phyloP scores from a whole-genome alignment of 2,797 vertebrate species.

The Malacoctenus gilli region DNA sequence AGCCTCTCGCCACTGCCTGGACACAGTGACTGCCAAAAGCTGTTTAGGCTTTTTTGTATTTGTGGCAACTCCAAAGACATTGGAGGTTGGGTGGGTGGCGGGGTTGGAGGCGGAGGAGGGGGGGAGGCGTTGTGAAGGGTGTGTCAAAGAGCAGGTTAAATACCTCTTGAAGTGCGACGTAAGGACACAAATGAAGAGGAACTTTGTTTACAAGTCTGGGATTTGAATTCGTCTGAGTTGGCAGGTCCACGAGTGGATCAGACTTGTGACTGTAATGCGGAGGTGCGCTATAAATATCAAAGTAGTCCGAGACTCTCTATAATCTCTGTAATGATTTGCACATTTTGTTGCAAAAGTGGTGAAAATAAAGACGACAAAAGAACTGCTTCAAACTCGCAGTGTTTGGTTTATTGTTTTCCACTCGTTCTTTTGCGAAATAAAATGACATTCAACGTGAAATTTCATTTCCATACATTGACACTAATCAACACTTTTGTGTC shows the following conservation, averaged over 20 bases:
- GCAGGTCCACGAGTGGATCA: background rate
- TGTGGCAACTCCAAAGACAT: conserved; percentile 64
- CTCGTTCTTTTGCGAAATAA: background rate
- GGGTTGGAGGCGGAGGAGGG: conserved; percentile 59
- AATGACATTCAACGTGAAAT: background rate
- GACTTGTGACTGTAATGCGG: too few species aligned
- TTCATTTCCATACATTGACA: too few species aligned
- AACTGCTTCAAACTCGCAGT: too few species aligned
- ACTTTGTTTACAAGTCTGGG: background rate
- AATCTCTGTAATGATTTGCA: too few species aligned
- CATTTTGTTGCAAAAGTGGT: too few species aligned
- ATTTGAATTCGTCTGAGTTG: background rate
- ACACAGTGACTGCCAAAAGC: conserved; percentile 72
- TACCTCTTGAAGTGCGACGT: conserved; percentile 32
- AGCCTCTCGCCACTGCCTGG: conserved; percentile 59
- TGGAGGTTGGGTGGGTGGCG: conserved; percentile 67
- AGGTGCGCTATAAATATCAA: too few species aligned
- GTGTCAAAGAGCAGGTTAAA: conserved; percentile 61
- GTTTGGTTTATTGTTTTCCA: too few species aligned
- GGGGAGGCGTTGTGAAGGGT: conserved; percentile 35
- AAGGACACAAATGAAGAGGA: conserved; percentile 13
- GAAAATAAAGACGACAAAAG: background rate
- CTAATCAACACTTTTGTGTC: background rate
- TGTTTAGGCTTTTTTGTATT: conserved; percentile 72
- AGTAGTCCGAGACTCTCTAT: too few species aligned